Percentiles rank a stretch among this genome's conserved stretches.
Conservation (phyloP, 2,888 invertebrate genomes). For the Nomada goodeniana region DNA sequence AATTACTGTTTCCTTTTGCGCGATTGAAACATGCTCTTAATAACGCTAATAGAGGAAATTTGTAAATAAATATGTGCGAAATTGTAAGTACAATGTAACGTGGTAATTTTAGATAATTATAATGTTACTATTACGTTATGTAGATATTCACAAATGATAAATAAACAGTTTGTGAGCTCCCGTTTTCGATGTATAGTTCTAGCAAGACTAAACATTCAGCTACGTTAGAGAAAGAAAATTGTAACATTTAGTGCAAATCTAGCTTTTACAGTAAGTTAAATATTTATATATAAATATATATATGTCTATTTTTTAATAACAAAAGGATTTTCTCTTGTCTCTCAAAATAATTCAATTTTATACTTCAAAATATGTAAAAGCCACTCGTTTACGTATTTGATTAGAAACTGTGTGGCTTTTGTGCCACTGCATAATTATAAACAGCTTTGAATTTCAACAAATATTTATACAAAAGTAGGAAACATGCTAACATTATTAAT, state of each 20-base stretch:
- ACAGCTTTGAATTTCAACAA: conserved; percentile 26
- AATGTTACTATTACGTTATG: conserved; percentile 44
- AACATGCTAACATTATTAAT: conserved; percentile 31
- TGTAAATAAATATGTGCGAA: conserved; percentile 67
- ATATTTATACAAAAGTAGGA: conserved; percentile 33
- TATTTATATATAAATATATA: conserved; percentile 30
- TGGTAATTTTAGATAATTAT: conserved; percentile 35
- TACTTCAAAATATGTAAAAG: conserved; percentile 39
- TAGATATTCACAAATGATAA: conserved; percentile 63
- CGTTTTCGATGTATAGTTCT: conserved; percentile 48
- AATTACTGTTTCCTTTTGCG: conserved; percentile 15
- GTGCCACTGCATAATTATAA: conserved; percentile 38
- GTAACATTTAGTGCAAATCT: conserved; percentile 48
- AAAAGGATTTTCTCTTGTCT: conserved; percentile 29
- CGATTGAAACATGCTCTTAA: conserved; percentile 31
- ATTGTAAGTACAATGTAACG: conserved; percentile 57
- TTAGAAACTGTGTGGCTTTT: conserved; percentile 19
- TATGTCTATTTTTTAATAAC: conserved; percentile 60
- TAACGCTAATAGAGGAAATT: conserved; percentile 39
- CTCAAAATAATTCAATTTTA: conserved; percentile 51
- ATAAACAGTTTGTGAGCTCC: conserved; percentile 37
- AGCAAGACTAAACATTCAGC: conserved; percentile 31
- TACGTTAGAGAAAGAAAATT: conserved; percentile 41
- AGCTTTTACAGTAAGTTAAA: conserved; percentile 48
- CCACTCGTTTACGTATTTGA: conserved; percentile 33